phyloP scores from a whole-genome alignment of 2,113 vertebrate genomes.

The Ameiurus melas region DNA sequence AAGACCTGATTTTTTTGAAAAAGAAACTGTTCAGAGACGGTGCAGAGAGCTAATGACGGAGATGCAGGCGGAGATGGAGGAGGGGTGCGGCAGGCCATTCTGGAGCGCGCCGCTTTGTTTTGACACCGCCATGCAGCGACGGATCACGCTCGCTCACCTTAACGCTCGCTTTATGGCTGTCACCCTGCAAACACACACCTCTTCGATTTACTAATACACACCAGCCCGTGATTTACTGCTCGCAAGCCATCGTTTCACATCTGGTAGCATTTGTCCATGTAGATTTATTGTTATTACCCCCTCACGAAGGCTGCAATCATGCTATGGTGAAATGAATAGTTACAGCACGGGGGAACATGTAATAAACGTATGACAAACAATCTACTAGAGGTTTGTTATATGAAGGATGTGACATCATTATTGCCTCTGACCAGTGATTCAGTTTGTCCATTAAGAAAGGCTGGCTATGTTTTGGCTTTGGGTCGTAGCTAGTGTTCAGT shows the following conservation, averaged over 20 bases:
- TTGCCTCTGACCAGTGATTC: slow-evolving; percentile 6
- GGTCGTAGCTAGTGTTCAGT: not conserved
- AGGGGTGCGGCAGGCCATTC: slow-evolving; percentile 39
- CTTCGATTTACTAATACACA: slow-evolving; percentile 38
- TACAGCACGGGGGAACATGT: slow-evolving; percentile 17
- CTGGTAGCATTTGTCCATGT: slow-evolving; percentile 40
- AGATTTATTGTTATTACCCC: slow-evolving; percentile 50
- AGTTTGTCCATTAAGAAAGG: not conserved
- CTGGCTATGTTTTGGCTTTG: not conserved
- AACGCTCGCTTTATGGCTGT: slow-evolving; percentile 44
- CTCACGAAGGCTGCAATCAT: slow-evolving; percentile 37
- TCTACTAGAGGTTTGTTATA: slow-evolving; percentile 8
- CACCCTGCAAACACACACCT: slow-evolving; percentile 31
- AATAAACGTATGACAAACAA: slow-evolving; percentile 38
- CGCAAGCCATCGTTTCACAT: slow-evolving; percentile 28
- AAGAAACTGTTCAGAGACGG: slow-evolving; percentile 61
- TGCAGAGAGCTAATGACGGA: slow-evolving; percentile 60
- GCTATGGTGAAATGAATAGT: slow-evolving; percentile 31
- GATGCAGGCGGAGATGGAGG: slow-evolving; percentile 45
- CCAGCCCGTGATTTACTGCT: slow-evolving; percentile 43
- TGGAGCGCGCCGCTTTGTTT: slow-evolving; percentile 51
- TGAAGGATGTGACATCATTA: slow-evolving; percentile 34
- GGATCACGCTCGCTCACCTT: slow-evolving; percentile 40
- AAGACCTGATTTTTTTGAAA: slow-evolving; percentile 69
- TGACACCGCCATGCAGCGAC: slow-evolving; percentile 50